Evolutionary conservation across 2,797 vertebrate genomes (phyloP), one percentile per base, ranked within the genome.

Genomic region (Sternarchorhynchus goeldii): DNA sequence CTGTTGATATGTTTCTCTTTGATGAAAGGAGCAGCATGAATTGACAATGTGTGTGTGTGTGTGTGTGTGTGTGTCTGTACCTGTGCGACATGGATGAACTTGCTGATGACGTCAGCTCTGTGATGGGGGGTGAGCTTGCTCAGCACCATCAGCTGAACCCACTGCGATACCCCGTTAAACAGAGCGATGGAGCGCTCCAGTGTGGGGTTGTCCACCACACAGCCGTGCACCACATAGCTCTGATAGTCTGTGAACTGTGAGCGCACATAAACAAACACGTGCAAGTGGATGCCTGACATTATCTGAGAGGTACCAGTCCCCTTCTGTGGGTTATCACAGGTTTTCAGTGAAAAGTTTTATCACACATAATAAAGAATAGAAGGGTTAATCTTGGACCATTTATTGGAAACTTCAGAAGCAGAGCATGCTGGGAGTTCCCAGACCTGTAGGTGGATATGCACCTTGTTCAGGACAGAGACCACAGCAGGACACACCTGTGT

Each of bases 131-230:
- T 98, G 25, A 96, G 95, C 87, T 98, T 98, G 90, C 96, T 99
- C 75, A 99, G 96, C 83, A 99, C 95, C 97, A 99, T 99, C 83
- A 99, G 91, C 77, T 99, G 97, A 60, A 99, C 96, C 97, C 97
- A 99, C 84, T 98, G 98, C 10, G 97, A 99, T 82, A 98, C 94
- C 0, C 96, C 95, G 18, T 98, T 99, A 89, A 99, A 99, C 80
- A 99, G 90, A 78, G 95, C 93, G 67, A 99, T 99, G 82, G 96
- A 99, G 80, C 97, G 93, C 88, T 99, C 97, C 90, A 99, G 88
- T 17, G 96, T 97, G 0, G 96, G 95, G 80, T 98, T 99, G 84
- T 99, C 95, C 77, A 96, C 93, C 88, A 98, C 84, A 84, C 94
- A 96, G 72, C 97, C 95, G 1, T 96, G 96, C 85, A 95, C 95